Percentiles rank a stretch among this genome's conserved stretches.
phyloP scores from a whole-genome alignment of 2,113 vertebrate genomes.

The Dasypus novemcinctus region DNA sequence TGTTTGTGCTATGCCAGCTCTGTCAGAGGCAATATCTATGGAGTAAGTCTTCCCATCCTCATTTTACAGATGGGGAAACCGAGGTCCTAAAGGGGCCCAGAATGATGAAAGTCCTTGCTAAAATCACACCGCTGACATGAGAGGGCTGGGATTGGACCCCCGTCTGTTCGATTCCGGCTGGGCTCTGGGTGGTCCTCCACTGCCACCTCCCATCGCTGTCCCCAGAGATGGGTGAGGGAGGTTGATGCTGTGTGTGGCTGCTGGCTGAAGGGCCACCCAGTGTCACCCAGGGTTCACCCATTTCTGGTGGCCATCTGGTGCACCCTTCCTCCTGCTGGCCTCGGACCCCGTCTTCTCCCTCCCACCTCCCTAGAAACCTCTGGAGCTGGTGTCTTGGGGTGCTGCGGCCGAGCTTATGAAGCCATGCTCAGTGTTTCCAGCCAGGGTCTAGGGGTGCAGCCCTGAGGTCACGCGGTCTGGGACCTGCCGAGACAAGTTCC shows the following conservation, averaged over 20 bases:
- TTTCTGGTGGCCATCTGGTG: fast-evolving
- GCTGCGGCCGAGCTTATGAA: neutral
- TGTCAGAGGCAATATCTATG: neutral
- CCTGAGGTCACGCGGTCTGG: neutral
- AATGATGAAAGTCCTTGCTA: too few relatives aligned
- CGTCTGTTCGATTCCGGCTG: fast-evolving
- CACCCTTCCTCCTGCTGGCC: neutral
- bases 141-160: too few relatives aligned
- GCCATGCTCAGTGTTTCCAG: neutral
- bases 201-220: fast-evolving
- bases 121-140: neutral
- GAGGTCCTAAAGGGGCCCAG: neutral
- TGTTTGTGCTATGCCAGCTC: neutral
- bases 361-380: fast-evolving
- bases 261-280: neutral
- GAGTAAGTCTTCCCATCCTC: neutral
- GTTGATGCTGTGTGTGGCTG: fast-evolving
- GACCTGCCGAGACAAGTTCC: neutral
- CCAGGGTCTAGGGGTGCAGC: too few relatives aligned
- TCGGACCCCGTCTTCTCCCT: neutral
- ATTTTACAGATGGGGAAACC: neutral
- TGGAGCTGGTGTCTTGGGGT: fast-evolving
- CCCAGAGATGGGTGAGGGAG: neutral
- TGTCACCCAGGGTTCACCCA: fast-evolving
- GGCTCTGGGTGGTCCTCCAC: neutral